A percentile compares a stretch with the other conserved stretches of the same genome.
Evolutionary conservation across 2,113 vertebrate species (phyloP).

Genomic region (Gopherus evgoodei): DNA sequence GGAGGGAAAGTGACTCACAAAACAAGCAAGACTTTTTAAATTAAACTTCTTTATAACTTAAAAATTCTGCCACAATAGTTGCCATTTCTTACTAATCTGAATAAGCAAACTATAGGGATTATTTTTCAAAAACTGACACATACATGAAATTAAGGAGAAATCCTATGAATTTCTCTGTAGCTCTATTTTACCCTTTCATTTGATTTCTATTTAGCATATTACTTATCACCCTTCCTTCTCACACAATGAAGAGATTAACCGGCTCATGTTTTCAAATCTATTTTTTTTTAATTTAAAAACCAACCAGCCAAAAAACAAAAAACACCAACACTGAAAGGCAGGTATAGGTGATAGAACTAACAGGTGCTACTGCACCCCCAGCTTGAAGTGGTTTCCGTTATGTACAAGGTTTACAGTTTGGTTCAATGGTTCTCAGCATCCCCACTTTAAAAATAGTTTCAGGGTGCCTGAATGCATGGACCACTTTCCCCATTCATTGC

Average conservation of each 20-base stretch:
- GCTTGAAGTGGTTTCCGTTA: too few species aligned
- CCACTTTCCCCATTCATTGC: neutral
- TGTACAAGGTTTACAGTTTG: too few species aligned
- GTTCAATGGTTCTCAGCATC: too few species aligned
- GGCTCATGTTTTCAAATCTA: neutral
- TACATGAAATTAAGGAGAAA: neutral
- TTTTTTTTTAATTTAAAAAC: neutral
- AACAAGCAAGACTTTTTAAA: neutral
- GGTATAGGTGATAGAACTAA: too few species aligned
- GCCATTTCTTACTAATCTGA: neutral
- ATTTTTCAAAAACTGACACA: neutral
- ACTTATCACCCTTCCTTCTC: neutral
- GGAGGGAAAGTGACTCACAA: neutral
- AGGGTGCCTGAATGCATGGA: rapidly evolving
- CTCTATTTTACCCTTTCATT: neutral
- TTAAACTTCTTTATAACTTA: neutral
- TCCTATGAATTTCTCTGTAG: neutral
- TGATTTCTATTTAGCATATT: neutral
- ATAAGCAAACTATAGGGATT: neutral
- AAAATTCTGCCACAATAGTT: neutral
- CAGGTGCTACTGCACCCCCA: too few species aligned
- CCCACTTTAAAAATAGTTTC: too few species aligned
- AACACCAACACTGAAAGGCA: neutral
- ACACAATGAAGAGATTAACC: neutral
- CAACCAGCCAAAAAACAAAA: neutral